Evolutionary conservation across 92 coral and sea anemone species (phyloP), one percentile per base, ranked within the genome.

Genomic region (Porites divaricata): DNA sequence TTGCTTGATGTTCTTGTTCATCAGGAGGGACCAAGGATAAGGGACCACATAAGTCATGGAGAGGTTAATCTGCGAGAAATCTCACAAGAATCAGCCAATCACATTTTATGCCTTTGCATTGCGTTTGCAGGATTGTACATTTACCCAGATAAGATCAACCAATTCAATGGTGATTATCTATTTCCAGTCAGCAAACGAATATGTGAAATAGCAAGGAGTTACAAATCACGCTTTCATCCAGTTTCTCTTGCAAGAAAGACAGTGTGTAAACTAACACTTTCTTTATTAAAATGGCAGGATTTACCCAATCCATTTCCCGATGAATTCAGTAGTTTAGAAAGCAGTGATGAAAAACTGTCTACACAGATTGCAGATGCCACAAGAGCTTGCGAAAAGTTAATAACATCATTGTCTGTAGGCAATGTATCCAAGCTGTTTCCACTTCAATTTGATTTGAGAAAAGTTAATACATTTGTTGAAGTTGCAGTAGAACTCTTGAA

Each of bases 31-130:
- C 98, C 98, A 67, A 81, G 99, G 59, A 67, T 94, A 8, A 85
- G 99, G 65, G 98, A 96, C 72, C 96, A 86, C 74, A 67, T 96
- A 58, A 94, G 99, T 58, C 99, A 96, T 85, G 98, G 99, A 25
- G 99, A 96, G 82, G 87, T 92, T 57, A 81, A 92, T 58, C 79
- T 94, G 64, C 16, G 13, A 24, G 23, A 72, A 19, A 70, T 96
- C 45, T 88, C 99, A 28, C 81, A 83, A 75, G 88, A 81, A 54
- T 75, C 86, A 8, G 95, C 98, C 57, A 92, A 88, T 73, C 98
- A 96, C 53, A 63, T 96, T 50, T 63, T 96, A 53, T 90, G 95
- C 70, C 80, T 96, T 17, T 87, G 96, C 83, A 76, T 88, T 22
- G 96, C 90, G n/a, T 94, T 96, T 61, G 89, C 91, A 17, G 78